phyloP scores from a whole-genome alignment of 2,797 vertebrate species.

The Brachyrhaphis roseni region DNA sequence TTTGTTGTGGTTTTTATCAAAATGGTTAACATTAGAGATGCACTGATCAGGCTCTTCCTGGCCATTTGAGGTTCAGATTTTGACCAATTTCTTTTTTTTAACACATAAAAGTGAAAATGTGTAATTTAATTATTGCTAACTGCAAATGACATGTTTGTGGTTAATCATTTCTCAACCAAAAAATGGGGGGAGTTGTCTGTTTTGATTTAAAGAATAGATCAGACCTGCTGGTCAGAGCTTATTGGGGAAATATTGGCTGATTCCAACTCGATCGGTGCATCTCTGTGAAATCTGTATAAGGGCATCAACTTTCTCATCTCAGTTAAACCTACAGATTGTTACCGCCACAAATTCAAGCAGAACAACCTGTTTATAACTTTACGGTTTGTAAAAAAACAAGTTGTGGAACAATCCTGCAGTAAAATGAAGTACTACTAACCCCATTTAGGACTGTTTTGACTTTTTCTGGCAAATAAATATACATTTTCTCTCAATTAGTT shows the following conservation, averaged over 20 bases:
- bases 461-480: neutral
- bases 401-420: neutral
- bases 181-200: neutral
- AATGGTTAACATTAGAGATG: neutral
- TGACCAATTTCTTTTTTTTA: neutral
- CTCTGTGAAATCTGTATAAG: neutral
- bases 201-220: neutral
- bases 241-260: neutral
- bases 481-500: neutral
- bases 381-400: neutral
- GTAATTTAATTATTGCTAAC: neutral
- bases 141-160: neutral
- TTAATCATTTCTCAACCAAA: neutral
- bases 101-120: neutral
- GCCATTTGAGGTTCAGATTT: neutral
- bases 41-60: neutral
- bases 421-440: neutral
- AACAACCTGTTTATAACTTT: neutral
- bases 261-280: neutral
- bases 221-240: neutral
- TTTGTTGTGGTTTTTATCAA: neutral
- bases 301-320: neutral
- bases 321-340: too few species aligned
- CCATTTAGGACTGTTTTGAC: neutral
- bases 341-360: neutral